Percentiles rank a stretch among this genome's conserved stretches.
Conservation (phyloP, 2,797 vertebrate species). For the Sternotherus odoratus region DNA sequence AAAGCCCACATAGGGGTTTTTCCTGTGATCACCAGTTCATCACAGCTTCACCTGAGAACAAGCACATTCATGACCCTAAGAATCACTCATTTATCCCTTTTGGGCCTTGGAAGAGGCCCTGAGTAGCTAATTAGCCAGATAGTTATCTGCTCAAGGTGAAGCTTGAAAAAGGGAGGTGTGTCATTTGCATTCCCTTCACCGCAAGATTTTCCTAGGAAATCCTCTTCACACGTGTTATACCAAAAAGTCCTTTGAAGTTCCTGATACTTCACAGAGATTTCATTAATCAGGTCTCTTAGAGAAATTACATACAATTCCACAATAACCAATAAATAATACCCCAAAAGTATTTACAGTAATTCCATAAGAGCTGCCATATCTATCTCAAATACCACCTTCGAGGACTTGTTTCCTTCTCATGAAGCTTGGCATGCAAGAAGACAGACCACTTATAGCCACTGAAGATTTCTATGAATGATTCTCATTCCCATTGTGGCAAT, state of each 20-base stretch:
- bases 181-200: neutral
- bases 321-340: neutral
- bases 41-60: no score
- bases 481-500: neutral
- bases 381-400: neutral
- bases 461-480: neutral
- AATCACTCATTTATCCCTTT: no score
- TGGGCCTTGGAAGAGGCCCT: no score
- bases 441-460: neutral
- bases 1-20: no score
- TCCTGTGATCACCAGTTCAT: no score
- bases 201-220: neutral
- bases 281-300: neutral
- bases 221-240: neutral
- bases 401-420: neutral
- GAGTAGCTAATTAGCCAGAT: no score
- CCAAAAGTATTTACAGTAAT: neutral
- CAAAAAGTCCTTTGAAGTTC: neutral
- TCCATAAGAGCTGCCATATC: neutral
- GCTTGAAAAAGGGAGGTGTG: neutral
- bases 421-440: neutral
- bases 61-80: no score
- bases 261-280: neutral
- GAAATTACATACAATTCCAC: neutral
- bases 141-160: neutral